Evolutionary conservation across 2,113 vertebrate species (phyloP), one percentile per base, ranked within the genome.

Genomic region (Osmerus mordax): DNA sequence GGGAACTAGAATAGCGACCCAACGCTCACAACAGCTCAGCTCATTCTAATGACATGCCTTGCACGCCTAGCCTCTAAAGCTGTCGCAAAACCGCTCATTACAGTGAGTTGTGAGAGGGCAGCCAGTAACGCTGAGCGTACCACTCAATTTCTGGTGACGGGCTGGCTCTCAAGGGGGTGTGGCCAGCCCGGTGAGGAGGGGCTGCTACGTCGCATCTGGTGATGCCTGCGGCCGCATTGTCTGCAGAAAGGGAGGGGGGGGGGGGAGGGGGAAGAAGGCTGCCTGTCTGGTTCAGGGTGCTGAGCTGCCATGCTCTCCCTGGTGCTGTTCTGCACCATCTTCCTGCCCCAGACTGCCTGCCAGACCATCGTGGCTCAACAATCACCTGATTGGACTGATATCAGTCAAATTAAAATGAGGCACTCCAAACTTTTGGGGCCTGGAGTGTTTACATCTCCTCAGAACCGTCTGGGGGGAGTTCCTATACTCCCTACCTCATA

Each of bases 51-150:
- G 77, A 90, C 87, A 85, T 84, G 84, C 83, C 78, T 83, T 88
- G 86, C 80, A 87, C 79, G 85, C 83, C 84, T 81, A 2, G 77
- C 70, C 85, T 80, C 83, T 89, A 88, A 91, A 91, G 78, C 87
- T 90, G 89, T 88, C 89, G 16, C 75, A 71, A 71, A 87, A 73
- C 78, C 70, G 88, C 85, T 90, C 86, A 89, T 91, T 91, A 91
- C 72, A 63, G 83, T 91, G 87, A 91, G 83, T 88, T 90, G 91
- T 71, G 87, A 87, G 85, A 79, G 79, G 76, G 28, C 82, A 84
- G 85, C 83, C 83, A 82, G 80, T 87, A 88, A 89, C 82, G 80
- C 80, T 84, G 84, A 85, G 80, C 80, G 84, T 86, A 87, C 84
- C 70, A 62, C 88, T 90, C 84, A 86, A 87, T 88, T 87, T 87